Percentiles rank a stretch among this genome's conserved stretches.
Conservation (phyloP, 2,888 invertebrate species). For the Lasioglossum marginatum region DNA sequence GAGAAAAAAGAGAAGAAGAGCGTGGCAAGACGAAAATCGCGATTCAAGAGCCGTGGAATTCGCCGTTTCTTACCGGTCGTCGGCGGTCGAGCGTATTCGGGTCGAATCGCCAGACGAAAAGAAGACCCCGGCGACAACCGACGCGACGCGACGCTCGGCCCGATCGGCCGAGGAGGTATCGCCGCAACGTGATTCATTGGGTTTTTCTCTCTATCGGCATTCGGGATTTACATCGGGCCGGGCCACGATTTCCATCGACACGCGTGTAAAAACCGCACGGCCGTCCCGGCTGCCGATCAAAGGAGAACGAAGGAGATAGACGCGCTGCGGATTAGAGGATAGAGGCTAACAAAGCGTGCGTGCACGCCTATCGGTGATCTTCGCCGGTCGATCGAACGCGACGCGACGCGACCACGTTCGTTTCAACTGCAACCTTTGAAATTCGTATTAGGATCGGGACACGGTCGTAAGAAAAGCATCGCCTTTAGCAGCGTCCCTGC, state of each 20-base stretch:
- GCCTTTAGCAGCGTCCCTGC: slow-evolving; percentile 21
- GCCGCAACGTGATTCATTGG: slow-evolving; percentile 63
- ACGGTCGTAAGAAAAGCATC: slow-evolving; percentile 33
- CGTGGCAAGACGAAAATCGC: slow-evolving; percentile 72
- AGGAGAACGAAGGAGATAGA: slow-evolving; percentile 59
- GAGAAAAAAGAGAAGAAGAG: slow-evolving; percentile 53
- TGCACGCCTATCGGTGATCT: slow-evolving; percentile 27
- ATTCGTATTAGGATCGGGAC: slow-evolving; percentile 46
- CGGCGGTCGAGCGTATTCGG: slow-evolving; percentile 60
- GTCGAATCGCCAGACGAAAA: slow-evolving; percentile 53
- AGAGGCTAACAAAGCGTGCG: slow-evolving; percentile 34
- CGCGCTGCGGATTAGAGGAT: slow-evolving; percentile 49
- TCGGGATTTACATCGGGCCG: slow-evolving; percentile 73
- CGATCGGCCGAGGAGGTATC: slow-evolving; percentile 70
- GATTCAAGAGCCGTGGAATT: slow-evolving; percentile 71
- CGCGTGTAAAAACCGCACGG: slow-evolving; percentile 77
- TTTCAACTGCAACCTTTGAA: slow-evolving; percentile 24
- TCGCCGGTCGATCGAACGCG: slow-evolving; percentile 16
- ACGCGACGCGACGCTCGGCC: slow-evolving; percentile 33
- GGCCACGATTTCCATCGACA: slow-evolving; percentile 77
- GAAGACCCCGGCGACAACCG: slow-evolving; percentile 37
- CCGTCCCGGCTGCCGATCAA: slow-evolving; percentile 54
- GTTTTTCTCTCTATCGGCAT: slow-evolving; percentile 67
- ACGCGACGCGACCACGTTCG: neutral
- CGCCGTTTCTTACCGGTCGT: slow-evolving; percentile 69